Percentiles rank a stretch among this genome's conserved stretches.
Evolutionary conservation across 2,888 invertebrate genomes (phyloP).

Genomic region (Drosophila picticornis): DNA sequence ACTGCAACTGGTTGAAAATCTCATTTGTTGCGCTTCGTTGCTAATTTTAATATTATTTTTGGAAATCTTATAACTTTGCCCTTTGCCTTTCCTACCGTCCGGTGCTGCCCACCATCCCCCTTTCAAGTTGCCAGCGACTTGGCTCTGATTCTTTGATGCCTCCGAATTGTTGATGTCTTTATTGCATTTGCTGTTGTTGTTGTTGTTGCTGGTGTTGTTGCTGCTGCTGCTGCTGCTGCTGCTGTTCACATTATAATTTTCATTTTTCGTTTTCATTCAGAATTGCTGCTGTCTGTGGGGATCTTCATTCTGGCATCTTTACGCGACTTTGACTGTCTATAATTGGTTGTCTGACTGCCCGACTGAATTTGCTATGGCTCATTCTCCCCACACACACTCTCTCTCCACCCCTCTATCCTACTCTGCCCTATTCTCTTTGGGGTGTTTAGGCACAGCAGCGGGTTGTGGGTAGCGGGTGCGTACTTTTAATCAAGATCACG

Average conservation of each 20-base stretch:
- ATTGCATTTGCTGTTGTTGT: constrained; percentile 62
- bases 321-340: constrained; percentile 75
- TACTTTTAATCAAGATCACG: constrained; percentile 73
- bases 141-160: constrained; percentile 61
- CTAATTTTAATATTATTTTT: constrained; percentile 81
- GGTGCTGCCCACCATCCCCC: neutral
- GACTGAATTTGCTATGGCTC: constrained; percentile 50
- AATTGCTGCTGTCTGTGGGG: constrained; percentile 49
- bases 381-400: neutral
- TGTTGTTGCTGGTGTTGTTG: constrained; percentile 41
- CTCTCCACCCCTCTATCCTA: neutral
- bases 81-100: constrained; percentile 47
- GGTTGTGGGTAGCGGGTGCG: constrained; percentile 28
- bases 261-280: constrained; percentile 68
- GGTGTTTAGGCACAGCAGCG: constrained; percentile 7
- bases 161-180: constrained; percentile 79
- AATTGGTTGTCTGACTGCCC: constrained; percentile 71
- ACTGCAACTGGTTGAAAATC: constrained; percentile 50
- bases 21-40: constrained; percentile 80
- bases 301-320: constrained; percentile 71
- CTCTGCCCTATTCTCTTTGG: neutral
- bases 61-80: constrained; percentile 75
- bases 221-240: constrained; percentile 17
- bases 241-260: constrained; percentile 71
- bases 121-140: constrained; percentile 9